Evolutionary conservation across 2,888 invertebrate species (phyloP).

Genomic region (Octodonta nipae): DNA sequence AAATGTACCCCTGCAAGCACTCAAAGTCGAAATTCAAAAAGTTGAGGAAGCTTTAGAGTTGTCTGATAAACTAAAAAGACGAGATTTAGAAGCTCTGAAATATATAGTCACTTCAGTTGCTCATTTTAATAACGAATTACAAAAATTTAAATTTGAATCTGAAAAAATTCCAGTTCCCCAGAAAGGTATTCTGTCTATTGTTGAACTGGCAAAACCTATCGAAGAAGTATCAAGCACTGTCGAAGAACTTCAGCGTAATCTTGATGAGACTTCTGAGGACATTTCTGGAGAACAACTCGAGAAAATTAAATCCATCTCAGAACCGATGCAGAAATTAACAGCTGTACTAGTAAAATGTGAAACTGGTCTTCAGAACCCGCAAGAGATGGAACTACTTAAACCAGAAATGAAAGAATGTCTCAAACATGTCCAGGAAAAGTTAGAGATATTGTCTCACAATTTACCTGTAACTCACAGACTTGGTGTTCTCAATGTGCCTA

Average conservation of each 20-base stretch:
- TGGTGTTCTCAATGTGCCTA: too few species aligned
- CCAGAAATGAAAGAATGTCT: too few species aligned
- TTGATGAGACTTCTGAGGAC: neutral
- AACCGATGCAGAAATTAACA: too few species aligned
- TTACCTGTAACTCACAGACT: too few species aligned
- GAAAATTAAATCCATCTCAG: neutral
- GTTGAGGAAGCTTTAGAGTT: conserved; percentile 3
- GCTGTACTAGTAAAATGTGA: too few species aligned
- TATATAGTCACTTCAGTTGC: conserved; percentile 7
- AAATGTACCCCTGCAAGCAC: conserved; percentile 8
- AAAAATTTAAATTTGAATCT: neutral
- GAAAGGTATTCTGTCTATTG: conserved; percentile 13
- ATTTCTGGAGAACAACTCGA: conserved; percentile 2
- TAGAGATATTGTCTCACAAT: too few species aligned
- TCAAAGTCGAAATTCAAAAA: conserved; percentile 8
- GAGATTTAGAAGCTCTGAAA: conserved; percentile 6
- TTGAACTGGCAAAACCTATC: conserved; percentile 12
- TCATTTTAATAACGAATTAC: conserved; percentile 6
- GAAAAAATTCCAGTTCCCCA: conserved; percentile 5
- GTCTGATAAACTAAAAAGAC: neutral
- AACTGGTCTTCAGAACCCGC: too few species aligned
- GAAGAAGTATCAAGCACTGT: conserved; percentile 4
- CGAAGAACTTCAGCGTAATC: neutral
- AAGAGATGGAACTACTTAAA: too few species aligned
- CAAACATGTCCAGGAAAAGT: too few species aligned